Conservation (phyloP, 2,113 vertebrate genomes). For the Brienomyrus brachyistius region DNA sequence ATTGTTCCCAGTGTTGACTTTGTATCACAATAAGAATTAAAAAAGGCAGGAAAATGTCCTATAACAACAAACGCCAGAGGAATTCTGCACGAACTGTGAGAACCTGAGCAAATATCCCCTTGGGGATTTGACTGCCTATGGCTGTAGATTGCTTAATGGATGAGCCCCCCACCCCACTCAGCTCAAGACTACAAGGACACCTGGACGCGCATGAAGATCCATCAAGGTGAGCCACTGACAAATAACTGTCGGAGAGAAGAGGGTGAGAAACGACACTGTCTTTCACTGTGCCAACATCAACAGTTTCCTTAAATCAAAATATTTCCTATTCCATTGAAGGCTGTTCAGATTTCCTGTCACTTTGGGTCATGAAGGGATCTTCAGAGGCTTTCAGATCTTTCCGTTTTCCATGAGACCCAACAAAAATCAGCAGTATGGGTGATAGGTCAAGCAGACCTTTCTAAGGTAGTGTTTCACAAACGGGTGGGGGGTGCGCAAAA, state of each 20-base stretch:
- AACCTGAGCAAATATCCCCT: conserved; percentile 14
- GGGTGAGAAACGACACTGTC: not conserved
- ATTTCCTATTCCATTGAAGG: conserved; percentile 35
- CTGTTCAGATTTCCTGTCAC: conserved; percentile 22
- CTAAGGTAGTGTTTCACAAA: not conserved
- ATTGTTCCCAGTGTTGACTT: conserved; percentile 19
- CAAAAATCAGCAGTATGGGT: not conserved
- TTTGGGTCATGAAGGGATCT: conserved; percentile 1
- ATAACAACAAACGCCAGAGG: conserved; percentile 3
- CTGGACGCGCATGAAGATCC: not conserved
- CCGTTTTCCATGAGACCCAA: not conserved
- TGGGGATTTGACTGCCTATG: not conserved
- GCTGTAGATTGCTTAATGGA: not conserved
- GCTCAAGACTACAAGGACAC: not conserved
- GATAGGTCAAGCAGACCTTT: not conserved
- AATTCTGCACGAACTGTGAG: conserved; percentile 14
- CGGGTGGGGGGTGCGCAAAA: not conserved
- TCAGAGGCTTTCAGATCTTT: not conserved
- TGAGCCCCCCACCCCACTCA: not conserved
- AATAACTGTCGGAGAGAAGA: not conserved
- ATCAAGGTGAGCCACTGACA: conserved; percentile 15
- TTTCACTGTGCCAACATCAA: not conserved
- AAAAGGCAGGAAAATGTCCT: conserved; percentile 7
- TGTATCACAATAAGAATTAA: not conserved
- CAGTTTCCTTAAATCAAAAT: conserved; percentile 23